Evolutionary conservation across 2,797 vertebrate species (phyloP), one percentile per base, ranked within the genome.

Genomic region (Sphaeramia orbicularis): DNA sequence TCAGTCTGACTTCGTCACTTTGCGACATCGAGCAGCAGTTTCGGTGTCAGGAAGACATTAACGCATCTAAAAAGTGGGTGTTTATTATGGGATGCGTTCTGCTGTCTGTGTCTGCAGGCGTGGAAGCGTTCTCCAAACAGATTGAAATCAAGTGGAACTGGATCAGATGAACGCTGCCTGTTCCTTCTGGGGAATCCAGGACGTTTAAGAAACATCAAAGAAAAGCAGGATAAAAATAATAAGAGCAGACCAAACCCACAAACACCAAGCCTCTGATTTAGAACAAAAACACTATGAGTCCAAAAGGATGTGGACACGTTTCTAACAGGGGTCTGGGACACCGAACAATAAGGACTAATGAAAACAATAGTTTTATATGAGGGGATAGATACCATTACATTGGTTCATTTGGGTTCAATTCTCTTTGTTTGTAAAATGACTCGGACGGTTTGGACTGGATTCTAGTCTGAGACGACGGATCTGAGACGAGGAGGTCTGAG

Each of bases 101-200:
- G 41, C 32, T 61, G 27, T 66, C 0, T 37, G 72, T 15, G 54
- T 68, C 65, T 71, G 62, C 0, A 53, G 74, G 74, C 71, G 0
- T 10, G 58, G 21, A 36, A 58, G 61, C 9, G 53, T 0, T 36
- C 65, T 63, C 74, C 58, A 53, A 45, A 54, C 68, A 75, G 16
- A 74, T 74, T 74, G 50, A 50, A 81, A 76, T 8, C 4, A 10
- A 71, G 41, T 43, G 69, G 6, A 82, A 71, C 49, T 45, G 43
- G 51, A 76, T 81, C 61, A 68, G 65, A 73, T 64, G n/a, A 64
- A 65, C 68, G 78, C 68, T 70, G 65, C 82, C 84, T 54, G 38
- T 45, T 62, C 64, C 64, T 64, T 11, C 38, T 70, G 69, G 79
- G 63, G 37, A 55, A 63, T 40, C 21, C 10, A 49, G 14, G 54